phyloP scores from a whole-genome alignment of 1,140 invertebrate genomes.

The Apis mellifera region Amel_HAv3.1 CM009931.2:10352501-10353000 shows the following conservation, averaged over 20 bases:
- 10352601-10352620: not conserved
- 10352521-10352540: constrained; percentile 31
- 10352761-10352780: constrained; percentile 46
- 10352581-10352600: constrained; percentile 48
- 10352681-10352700: constrained; percentile 4
- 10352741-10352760: constrained; percentile 16
- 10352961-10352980: constrained; percentile 31
- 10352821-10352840: constrained; percentile 18
- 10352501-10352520: constrained; percentile 35
- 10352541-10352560: constrained; percentile 43
- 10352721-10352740: constrained; percentile 2
- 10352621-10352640: not conserved
- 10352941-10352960: not conserved
- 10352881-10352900: not conserved
- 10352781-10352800: constrained; percentile 69
- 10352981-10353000: constrained; percentile 51
- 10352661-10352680: constrained; percentile 13
- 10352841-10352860: constrained; percentile 4
- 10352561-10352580: constrained; percentile 62
- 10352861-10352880: constrained; percentile 18
- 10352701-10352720: not conserved
- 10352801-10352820: constrained; percentile 66
- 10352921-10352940: constrained; percentile 8
- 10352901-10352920: not conserved
- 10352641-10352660: not conserved